A percentile compares a stretch with the other conserved stretches of the same genome.
These are phyloP conservation scores for Drosophila formosana DNA, from an alignment of 2,888 invertebrate genomes.

Conservation along the genomic window DNA sequence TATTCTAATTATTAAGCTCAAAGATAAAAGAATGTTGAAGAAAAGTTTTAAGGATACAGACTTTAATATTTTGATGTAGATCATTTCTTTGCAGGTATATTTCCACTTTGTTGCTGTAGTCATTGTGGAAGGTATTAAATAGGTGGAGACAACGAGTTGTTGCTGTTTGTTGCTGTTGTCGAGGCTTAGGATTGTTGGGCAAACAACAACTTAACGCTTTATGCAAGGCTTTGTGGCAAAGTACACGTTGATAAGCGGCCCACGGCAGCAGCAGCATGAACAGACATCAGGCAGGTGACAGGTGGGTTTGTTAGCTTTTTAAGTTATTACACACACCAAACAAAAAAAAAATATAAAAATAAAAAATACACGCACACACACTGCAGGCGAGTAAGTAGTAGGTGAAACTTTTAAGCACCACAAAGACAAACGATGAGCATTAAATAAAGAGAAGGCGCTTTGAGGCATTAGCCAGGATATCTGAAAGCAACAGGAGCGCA, in stretches of 20 bases:
- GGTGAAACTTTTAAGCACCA: constrained; percentile 52
- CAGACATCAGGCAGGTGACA: constrained; percentile 19
- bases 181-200: constrained; percentile 53
- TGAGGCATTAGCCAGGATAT: constrained; percentile 50
- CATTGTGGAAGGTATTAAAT: constrained; percentile 8
- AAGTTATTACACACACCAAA: constrained; percentile 62
- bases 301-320: constrained; percentile 71
- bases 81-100: not conserved
- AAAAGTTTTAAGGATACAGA: not conserved
- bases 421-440: constrained; percentile 35
- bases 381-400: constrained; percentile 38
- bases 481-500: constrained; percentile 8
- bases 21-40: not conserved
- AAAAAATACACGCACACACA: constrained; percentile 11
- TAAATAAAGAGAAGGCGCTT: constrained; percentile 35
- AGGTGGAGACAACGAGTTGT: constrained; percentile 28
- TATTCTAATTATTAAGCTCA: not conserved
- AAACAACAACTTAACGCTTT: constrained; percentile 70
- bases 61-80: not conserved
- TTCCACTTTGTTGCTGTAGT: not conserved
- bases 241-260: constrained; percentile 44
- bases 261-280: constrained; percentile 15
- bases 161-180: constrained; percentile 35
- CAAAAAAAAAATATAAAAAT: not conserved
- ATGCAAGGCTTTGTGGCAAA: constrained; percentile 65